Base-by-base conservation (phyloP, 2,888 invertebrate genomes). In the Drosophila lutescens region DNA sequence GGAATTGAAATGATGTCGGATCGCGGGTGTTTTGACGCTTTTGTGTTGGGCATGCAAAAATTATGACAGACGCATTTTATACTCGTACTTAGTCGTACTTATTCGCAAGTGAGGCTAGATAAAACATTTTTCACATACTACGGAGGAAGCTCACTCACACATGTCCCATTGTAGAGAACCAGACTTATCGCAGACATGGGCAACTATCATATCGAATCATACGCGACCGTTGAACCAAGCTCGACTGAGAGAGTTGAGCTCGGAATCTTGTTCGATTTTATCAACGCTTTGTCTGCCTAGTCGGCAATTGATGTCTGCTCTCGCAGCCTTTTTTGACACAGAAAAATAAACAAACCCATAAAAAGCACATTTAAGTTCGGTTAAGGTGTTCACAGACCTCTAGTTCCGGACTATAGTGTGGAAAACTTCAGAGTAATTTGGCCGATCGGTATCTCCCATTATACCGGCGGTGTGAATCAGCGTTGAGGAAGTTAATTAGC, bases 401-500 rank as follows among this genome's bases (percentile, higher is more conserved):
- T 50, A 71, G 86, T 88, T 81, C 86, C 88, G 88, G 65, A 60
- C 67, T 44, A 49, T n/a, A 41, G 38, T 23, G 26, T 47, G 72
- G 59, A 65, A 60, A 67, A 46, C 57, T 74, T 65, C 44, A 3
- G 34, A 44, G 32, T 30, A 34, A 50, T 59, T 61, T 68, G 63
- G 54, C 69, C 71, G 50, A 65, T 68, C 59, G 61, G 58, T 60
- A 44, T 51, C 59, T 36, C 13, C 17, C 26, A 26, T 6, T 26
- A 26, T 26, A 6, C 15, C 7, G 40, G 13, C 44, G 17, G n/a
- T 15, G 26, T 46, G 61, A 62, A 26, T 68, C 41, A 54, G 20
- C 36, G 54, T 77, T 63, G 57, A 87, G 89, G 89, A 89, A 89
- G 86, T 89, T 74, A 68, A 84, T 84, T 84, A 63, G 67, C 62